These are phyloP conservation scores for Trachelus troglodyta DNA, from an alignment of 2,888 invertebrate species.

Conservation along the genomic window DNA sequence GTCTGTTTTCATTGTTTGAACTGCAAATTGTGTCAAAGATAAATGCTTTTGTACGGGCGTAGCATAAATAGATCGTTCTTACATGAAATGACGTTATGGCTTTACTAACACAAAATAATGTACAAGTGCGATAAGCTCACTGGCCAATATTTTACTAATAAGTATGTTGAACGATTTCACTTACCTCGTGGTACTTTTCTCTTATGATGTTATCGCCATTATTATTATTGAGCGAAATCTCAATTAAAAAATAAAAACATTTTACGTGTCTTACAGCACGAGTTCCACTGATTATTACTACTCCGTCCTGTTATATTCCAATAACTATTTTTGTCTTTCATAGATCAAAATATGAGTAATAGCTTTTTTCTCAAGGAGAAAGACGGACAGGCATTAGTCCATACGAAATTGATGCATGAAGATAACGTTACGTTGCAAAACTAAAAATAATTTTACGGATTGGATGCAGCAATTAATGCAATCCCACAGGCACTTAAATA, in stretches of 20 bases:
- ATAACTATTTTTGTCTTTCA: background rate
- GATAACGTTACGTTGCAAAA: background rate
- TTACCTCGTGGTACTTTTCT: background rate
- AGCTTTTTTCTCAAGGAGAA: background rate
- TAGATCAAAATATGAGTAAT: background rate
- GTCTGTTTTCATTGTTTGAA: background rate
- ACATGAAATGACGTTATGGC: background rate
- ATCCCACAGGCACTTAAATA: background rate
- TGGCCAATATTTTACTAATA: slow-evolving; percentile 2
- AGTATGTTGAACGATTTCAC: slow-evolving; percentile 1
- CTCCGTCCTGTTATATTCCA: background rate
- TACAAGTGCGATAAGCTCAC: background rate
- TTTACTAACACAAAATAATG: background rate
- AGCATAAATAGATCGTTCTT: background rate
- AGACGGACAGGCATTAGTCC: background rate
- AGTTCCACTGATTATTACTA: background rate
- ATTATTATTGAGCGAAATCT: background rate
- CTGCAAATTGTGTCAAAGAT: background rate
- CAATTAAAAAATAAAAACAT: background rate
- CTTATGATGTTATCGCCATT: background rate
- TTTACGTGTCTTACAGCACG: background rate
- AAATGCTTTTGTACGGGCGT: background rate
- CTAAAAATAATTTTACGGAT: background rate
- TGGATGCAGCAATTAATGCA: background rate
- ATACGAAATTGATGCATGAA: background rate